These are phyloP conservation scores for Rutpela maculata DNA, from an alignment of 2,888 invertebrate genomes.

Conservation along the genomic window DNA sequence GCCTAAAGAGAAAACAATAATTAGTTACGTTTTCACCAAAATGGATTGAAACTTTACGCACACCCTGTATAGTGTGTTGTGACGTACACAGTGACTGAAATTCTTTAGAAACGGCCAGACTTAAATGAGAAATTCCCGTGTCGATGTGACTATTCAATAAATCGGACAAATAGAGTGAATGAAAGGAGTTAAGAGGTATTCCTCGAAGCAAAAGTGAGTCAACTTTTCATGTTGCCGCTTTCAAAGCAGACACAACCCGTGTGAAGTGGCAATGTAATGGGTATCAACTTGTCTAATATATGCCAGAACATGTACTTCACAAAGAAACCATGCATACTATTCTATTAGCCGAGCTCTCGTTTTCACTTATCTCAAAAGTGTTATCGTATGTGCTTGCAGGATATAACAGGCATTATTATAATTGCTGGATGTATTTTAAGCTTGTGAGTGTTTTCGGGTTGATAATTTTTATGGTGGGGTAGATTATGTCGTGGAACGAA, in stretches of 20 bases:
- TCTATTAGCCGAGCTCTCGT: slow-evolving; percentile 53
- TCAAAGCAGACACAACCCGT: slow-evolving; percentile 39
- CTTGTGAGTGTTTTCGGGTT: slow-evolving; percentile 18
- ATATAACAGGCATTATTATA: slow-evolving; percentile 13
- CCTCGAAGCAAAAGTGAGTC: slow-evolving; percentile 39
- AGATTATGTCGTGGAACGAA: background rate
- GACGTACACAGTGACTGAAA: too few relatives aligned
- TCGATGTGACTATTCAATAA: background rate
- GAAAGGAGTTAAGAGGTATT: slow-evolving; percentile 25
- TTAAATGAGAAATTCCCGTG: background rate
- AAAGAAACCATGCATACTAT: slow-evolving; percentile 50
- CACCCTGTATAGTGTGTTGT: too few relatives aligned
- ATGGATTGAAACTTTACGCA: too few relatives aligned
- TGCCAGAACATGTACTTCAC: slow-evolving; percentile 61
- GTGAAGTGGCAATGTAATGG: slow-evolving; percentile 53
- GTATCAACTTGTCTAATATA: slow-evolving; percentile 59
- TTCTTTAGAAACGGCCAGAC: too few relatives aligned
- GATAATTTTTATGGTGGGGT: slow-evolving; percentile 21
- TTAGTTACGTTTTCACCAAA: too few relatives aligned
- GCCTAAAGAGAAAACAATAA: too few relatives aligned
- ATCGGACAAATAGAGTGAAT: background rate
- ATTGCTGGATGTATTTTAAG: slow-evolving; percentile 3
- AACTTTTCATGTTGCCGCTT: slow-evolving; percentile 50
- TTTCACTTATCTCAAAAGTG: slow-evolving; percentile 53
- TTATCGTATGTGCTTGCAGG: slow-evolving; percentile 37